Base-by-base conservation (phyloP, 1,140 invertebrate genomes). In the Brachionus sp. region DNA sequence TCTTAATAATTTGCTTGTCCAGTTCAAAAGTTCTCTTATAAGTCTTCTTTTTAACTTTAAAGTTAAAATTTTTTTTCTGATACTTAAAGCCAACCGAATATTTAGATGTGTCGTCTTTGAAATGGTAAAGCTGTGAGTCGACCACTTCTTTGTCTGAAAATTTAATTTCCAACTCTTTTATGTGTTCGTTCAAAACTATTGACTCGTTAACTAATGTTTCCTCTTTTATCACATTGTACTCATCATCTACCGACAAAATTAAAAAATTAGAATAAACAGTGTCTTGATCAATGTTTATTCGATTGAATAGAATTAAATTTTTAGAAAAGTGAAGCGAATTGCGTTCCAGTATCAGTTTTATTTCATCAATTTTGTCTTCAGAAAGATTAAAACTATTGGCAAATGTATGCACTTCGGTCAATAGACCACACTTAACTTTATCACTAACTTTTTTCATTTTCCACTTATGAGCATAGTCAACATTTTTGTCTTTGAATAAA, bases 311-410 rank as follows among this genome's bases (percentile, higher is more conserved):
- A 66, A 66, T 66, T 66, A 66, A 3, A 12, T 66, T 66, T 66
- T 66, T 66, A 13, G 62, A 66, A 66, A 66, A 66, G 10, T 66
- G 62, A 66, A 66, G 62, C 62, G 5, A 66, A 66, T 66, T 66
- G 29, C 62, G 62, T 13, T 25, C 62, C 62, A 66, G 0, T 10
- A 66, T 12, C 0, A 10, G 62, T 19, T 29, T 66, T 66, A 66
- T 66, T 66, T 66, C 62, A 6, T 66, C 62, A 6, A 66, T 66
- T 66, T 66, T 66, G 10, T 66, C 62, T 66, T 66, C 2, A 19
- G 23, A 35, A 10, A 66, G 25, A 13, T 66, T 29, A 66, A 66
- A 66, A 10, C 5, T 66, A 13, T 66, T 6, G 29, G 2, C 62
- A 66, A 66, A 66, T 12, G 3, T 12, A 13, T 66, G 4, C 19